Evolutionary conservation across 1,140 invertebrate genomes (phyloP), one percentile per base, ranked within the genome.

Genomic region (Rhynchophorus ferrugineus): DNA sequence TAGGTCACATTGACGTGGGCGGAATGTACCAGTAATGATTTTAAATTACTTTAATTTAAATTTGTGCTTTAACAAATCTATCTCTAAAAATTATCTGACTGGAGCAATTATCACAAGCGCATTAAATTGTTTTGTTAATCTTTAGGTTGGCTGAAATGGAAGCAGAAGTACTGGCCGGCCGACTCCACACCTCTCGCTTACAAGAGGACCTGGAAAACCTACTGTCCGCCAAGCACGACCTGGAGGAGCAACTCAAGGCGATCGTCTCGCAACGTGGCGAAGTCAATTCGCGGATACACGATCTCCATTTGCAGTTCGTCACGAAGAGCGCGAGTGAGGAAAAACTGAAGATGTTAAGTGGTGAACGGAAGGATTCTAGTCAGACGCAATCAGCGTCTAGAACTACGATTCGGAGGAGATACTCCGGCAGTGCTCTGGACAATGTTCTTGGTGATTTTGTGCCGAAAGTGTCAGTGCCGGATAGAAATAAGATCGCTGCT

Each of bases 401-500:
- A 57, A 59, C 59, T 58, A 59, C 61, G 49, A 49, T 20, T 29
- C 49, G 49, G 19, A 55, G 48, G 33, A 49, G 50, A n/a, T 34
- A 20, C 36, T 44, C 53, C 11, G 41, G 16, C 44, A 60, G 58
- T 59, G 57, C 50, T 7, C 21, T 66, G 48, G 48, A 68, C 51
- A 44, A 61, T 75, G 60, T 78, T 73, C 48, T 74, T 67, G 35
- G 71, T 75, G 51, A 76, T 76, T 67, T 69, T 68, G 68, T 73
- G 54, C 73, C 75, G 36, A 77, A 73, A 62, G 74, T 78, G 49
- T 61, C 73, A 33, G 70, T 73, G 13, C 73, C 75, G 1, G 82
- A 85, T 67, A 76, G 78, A 17, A 79, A 76, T 51, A 87, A 88
- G 69, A 83, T 91, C 61, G 77, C 83, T 55, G 85, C 87, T 63